phyloP scores from a whole-genome alignment of 2,888 invertebrate genomes.

The Microctonus brassicae region DNA sequence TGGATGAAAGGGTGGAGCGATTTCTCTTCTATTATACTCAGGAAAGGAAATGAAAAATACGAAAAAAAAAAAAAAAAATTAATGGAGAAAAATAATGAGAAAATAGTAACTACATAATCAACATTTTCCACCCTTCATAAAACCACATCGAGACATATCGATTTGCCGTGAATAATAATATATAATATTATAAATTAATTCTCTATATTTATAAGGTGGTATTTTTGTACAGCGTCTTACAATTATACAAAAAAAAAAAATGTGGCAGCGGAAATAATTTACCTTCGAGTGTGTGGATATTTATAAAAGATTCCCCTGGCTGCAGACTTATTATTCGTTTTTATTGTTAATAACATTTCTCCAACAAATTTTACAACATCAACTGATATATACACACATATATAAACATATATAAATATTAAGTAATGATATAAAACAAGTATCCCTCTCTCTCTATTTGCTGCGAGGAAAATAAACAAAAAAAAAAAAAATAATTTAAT shows the following conservation, averaged over 20 bases:
- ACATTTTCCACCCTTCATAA: not conserved
- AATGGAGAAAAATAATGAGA: too few relatives aligned
- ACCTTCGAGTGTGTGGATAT: not conserved
- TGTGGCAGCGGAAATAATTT: not conserved
- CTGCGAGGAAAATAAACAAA: too few relatives aligned
- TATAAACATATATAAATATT: not conserved
- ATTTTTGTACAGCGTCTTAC: slow-evolving; percentile 68
- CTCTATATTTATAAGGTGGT: slow-evolving; percentile 52
- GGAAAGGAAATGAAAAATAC: not conserved
- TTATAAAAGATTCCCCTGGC: not conserved
- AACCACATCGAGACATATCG: slow-evolving; percentile 65
- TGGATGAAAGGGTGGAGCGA: too few relatives aligned
- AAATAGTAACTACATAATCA: too few relatives aligned
- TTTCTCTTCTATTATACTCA: too few relatives aligned
- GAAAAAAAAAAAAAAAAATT: not conserved
- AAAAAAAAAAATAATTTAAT: not conserved
- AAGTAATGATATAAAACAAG: not conserved
- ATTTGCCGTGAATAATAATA: slow-evolving; percentile 30
- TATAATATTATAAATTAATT: slow-evolving; percentile 14
- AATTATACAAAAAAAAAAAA: slow-evolving; percentile 42
- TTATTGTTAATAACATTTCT: not conserved
- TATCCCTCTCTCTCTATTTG: not conserved
- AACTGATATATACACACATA: not conserved
- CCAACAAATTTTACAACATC: not conserved
- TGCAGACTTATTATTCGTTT: too few relatives aligned